These are phyloP conservation scores for Salvelinus alpinus DNA, from an alignment of 2,113 vertebrate genomes.

Conservation along the genomic window DNA sequence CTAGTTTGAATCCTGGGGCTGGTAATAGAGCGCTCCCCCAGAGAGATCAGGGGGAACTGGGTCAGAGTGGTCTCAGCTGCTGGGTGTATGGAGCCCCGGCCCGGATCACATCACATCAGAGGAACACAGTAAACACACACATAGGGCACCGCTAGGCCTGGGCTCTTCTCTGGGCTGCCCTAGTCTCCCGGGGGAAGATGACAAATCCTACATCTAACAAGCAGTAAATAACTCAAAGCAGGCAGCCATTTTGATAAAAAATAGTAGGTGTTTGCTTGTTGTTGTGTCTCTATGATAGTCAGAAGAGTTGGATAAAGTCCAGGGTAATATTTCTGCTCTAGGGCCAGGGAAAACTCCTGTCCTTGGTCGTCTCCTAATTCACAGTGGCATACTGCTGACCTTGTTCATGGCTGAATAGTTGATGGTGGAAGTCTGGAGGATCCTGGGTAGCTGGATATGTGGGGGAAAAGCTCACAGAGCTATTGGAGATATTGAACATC, in stretches of 20 bases:
- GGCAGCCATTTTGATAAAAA: no score
- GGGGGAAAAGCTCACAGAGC: not conserved
- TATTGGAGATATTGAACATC: not conserved
- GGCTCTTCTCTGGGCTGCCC: slow-evolving; percentile 8
- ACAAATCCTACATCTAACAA: not conserved
- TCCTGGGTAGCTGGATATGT: slow-evolving; percentile 1
- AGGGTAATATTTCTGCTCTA: not conserved
- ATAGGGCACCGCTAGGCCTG: not conserved
- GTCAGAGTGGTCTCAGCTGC: slow-evolving; percentile 46
- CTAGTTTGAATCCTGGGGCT: slow-evolving; percentile 36
- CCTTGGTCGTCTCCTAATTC: not conserved
- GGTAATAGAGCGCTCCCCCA: slow-evolving; percentile 18
- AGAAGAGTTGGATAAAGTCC: no score
- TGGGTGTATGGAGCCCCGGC: not conserved
- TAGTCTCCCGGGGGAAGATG: not conserved
- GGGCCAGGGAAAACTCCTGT: not conserved
- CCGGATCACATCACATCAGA: slow-evolving; percentile 8
- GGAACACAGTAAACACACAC: not conserved
- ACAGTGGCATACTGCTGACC: not conserved
- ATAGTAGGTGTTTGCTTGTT: no score
- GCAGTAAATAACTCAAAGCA: not conserved
- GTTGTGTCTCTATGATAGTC: no score
- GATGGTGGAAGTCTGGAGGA: not conserved
- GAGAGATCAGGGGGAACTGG: slow-evolving; percentile 56
- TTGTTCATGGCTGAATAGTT: not conserved